Evolutionary conservation across 2,113 vertebrate species (phyloP).

Genomic region (Alces alces): DNA sequence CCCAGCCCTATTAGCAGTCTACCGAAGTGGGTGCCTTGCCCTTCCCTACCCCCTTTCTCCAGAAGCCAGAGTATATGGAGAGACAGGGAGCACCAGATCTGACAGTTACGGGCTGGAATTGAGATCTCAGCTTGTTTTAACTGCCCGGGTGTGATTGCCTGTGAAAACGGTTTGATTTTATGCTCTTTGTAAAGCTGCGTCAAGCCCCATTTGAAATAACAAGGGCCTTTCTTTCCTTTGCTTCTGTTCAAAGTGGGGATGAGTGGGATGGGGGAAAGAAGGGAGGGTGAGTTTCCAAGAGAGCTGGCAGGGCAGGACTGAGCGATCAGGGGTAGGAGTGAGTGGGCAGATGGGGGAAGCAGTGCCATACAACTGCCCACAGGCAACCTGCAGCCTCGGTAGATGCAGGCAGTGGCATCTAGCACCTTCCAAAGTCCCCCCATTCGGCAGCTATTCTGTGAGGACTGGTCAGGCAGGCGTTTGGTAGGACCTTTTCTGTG

Average conservation of each 20-base stretch:
- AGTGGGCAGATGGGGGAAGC: background rate
- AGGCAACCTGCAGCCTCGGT: slow-evolving; percentile 45
- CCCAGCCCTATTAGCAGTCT: slow-evolving; percentile 27
- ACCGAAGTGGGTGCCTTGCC: slow-evolving; percentile 46
- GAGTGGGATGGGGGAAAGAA: background rate
- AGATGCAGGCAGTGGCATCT: slow-evolving; percentile 46
- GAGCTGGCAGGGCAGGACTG: slow-evolving; percentile 63
- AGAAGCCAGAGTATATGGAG: slow-evolving; percentile 62
- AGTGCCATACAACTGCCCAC: slow-evolving; percentile 29
- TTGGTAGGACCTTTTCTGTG: background rate
- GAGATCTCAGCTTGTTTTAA: slow-evolving; percentile 81
- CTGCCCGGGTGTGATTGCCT: slow-evolving; percentile 74
- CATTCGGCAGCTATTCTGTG: background rate
- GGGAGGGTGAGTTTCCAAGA: background rate
- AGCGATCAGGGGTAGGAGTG: background rate
- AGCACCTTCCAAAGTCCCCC: background rate
- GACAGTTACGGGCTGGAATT: slow-evolving; percentile 78
- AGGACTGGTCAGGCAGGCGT: background rate
- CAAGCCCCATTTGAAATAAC: slow-evolving; percentile 82
- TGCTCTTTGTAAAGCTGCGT: slow-evolving; percentile 76
- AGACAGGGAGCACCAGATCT: slow-evolving; percentile 41
- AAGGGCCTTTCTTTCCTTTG: slow-evolving; percentile 73
- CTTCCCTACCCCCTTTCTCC: background rate
- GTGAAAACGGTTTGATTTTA: slow-evolving; percentile 81
- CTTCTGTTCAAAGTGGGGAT: slow-evolving; percentile 40